phyloP scores from a whole-genome alignment of 2,113 vertebrate species.

The Anarhynchus alexandrinus region DNA sequence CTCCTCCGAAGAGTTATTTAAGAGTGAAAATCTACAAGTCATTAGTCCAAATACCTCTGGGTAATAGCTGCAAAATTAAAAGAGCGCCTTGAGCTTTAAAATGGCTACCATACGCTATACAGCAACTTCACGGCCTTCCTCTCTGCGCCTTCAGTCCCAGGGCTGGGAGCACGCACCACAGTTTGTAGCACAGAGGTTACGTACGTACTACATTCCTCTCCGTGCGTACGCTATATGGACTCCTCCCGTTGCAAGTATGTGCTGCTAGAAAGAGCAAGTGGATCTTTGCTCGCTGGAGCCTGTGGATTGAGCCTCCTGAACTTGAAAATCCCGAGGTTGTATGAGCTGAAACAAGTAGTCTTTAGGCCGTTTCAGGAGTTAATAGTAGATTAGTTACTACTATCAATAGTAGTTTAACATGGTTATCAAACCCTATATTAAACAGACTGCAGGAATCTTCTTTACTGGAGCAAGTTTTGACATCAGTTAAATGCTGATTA shows the following conservation, averaged over 20 bases:
- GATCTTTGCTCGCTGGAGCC: not conserved
- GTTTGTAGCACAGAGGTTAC: not conserved
- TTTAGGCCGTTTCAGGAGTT: not conserved
- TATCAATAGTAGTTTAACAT: not conserved
- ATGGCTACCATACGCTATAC: not conserved
- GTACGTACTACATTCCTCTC: not conserved
- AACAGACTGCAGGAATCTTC: not conserved
- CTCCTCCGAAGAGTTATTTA: not conserved
- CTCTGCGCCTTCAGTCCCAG: not conserved
- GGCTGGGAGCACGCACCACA: fast-evolving
- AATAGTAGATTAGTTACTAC: not conserved
- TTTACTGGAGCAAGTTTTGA: not conserved
- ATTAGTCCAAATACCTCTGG: not conserved
- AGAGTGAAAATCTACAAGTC: not conserved
- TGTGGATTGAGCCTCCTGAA: not conserved
- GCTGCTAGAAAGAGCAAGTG: not conserved
- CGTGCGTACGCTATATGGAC: fast-evolving
- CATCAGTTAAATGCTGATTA: not conserved
- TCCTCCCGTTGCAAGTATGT: not conserved
- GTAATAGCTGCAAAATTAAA: not conserved
- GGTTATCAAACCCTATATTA: not conserved
- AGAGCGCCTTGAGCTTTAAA: not conserved
- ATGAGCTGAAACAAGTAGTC: not conserved
- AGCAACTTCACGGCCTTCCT: not conserved
- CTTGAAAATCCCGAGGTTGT: not conserved